Evolutionary conservation across 2,113 vertebrate genomes (phyloP), one percentile per base, ranked within the genome.

Genomic region (Melanerpes formicivorus): DNA sequence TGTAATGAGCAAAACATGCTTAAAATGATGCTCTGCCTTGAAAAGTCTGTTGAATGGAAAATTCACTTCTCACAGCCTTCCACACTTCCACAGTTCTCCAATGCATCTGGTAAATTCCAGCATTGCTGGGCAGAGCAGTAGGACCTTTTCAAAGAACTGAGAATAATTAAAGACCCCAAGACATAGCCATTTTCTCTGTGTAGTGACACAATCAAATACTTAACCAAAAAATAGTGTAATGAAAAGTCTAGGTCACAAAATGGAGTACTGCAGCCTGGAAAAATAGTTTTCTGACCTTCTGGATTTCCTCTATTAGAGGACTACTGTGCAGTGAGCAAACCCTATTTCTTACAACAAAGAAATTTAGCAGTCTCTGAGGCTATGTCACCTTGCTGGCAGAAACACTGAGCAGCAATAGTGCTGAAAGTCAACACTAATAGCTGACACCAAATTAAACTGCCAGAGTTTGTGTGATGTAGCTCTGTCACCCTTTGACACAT

Each of bases 371-470:
- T 96, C 95, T 95, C 90, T 52, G 83, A 94, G 84, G 90, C 95
- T 82, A 80, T 97, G 97, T 97, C 96, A 97, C 96, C 96, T 97
- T 97, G 93, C 93, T 93, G 95, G 96, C 96, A 97, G 96, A 97
- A 97, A 96, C 97, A 96, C 92, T 86, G 93, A 95, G 87, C 77
- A 0, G 96, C 93, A 95, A 80, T 94, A 93, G 94, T 21, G 75
- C 76, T 86, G 95, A 95, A 95, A 97, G 96, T 97, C 96, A 97
- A 96, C 97, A 94, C 96, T 97, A 98, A 97, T 96, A 96, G 96
- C 95, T 84, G 93, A 96, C 96, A 96, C 95, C 97, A 97, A 97
- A 97, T 98, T 97, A 98, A 97, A 97, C 95, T 97, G 95, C 96
- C 96, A 96, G 97, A 86, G 91, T 96, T 63, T 54, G 95, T 93